Conservation (phyloP, 2,888 invertebrate genomes). For the Nymphalis c-album region DNA sequence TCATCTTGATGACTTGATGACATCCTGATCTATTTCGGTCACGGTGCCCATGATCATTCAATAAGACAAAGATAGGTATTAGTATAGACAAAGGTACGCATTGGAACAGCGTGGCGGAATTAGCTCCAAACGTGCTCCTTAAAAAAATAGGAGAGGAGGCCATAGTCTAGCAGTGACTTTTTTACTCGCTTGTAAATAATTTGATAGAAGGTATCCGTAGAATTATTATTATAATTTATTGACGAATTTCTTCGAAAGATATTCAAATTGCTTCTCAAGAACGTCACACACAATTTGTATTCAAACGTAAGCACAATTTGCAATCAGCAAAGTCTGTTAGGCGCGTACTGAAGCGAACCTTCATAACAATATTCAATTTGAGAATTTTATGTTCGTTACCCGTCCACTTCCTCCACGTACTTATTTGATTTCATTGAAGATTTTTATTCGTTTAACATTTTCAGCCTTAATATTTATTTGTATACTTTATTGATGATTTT, state of each 20-base stretch:
- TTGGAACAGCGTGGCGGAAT: no score
- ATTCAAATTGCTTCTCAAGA: conserved; percentile 2
- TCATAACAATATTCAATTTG: conserved; percentile 38
- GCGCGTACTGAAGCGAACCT: conserved; percentile 35
- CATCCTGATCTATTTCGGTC: no score
- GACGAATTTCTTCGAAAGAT: background rate
- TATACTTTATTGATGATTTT: background rate
- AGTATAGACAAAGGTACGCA: no score
- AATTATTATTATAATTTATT: no score
- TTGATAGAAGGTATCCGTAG: no score
- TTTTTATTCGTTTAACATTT: background rate
- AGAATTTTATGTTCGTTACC: conserved; percentile 34
- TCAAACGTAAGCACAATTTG: conserved; percentile 73
- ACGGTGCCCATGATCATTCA: no score
- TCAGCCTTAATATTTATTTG: background rate
- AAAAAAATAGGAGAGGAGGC: no score
- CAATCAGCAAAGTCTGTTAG: conserved; percentile 72
- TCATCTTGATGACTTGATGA: no score
- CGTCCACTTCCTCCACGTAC: conserved; percentile 13
- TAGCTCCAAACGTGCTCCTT: no score
- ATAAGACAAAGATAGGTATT: no score
- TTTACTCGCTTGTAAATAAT: background rate
- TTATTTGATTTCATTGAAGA: background rate
- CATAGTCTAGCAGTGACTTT: background rate
- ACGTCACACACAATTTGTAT: conserved; percentile 69